A percentile compares a stretch with the other conserved stretches of the same genome.
These are phyloP conservation scores for Rhorus exstirpatorius DNA, from an alignment of 2,888 invertebrate genomes.

Conservation along the genomic window DNA sequence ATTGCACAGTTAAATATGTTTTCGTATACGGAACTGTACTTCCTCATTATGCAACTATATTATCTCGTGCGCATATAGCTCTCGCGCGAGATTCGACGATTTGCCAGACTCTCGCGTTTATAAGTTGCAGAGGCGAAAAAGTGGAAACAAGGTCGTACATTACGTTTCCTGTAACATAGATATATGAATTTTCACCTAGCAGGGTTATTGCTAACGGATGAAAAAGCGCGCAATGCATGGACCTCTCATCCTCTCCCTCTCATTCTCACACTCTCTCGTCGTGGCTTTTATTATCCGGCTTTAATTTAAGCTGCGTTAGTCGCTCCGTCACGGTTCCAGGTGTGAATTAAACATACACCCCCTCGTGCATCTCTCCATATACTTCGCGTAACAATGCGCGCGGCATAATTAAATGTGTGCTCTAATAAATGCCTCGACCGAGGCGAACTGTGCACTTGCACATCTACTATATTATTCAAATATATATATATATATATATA, in stretches of 20 bases:
- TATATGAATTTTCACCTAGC: constrained; percentile 36
- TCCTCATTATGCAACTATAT: constrained; percentile 21
- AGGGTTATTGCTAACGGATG: constrained; percentile 50
- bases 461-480: background rate
- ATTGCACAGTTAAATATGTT: background rate
- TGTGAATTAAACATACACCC: constrained; percentile 83
- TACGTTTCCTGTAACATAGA: constrained; percentile 39
- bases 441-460: constrained; percentile 53
- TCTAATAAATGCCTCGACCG: constrained; percentile 81
- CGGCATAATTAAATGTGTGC: constrained; percentile 84
- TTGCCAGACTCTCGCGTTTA: constrained; percentile 39
- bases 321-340: constrained; percentile 83
- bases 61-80: background rate
- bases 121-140: constrained; percentile 42
- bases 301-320: constrained; percentile 85
- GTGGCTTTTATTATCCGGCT: constrained; percentile 85
- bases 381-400: constrained; percentile 77
- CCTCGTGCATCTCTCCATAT: constrained; percentile 72
- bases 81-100: constrained; percentile 40
- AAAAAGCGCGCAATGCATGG: constrained; percentile 61
- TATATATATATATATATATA: constrained; percentile 25
- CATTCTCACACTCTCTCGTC: constrained; percentile 34
- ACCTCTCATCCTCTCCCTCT: background rate
- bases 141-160: constrained; percentile 62
- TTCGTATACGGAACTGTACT: background rate